These are phyloP conservation scores for Lasioglossum albipes DNA, from an alignment of 1,140 invertebrate genomes.

Conservation along the genomic window DNA sequence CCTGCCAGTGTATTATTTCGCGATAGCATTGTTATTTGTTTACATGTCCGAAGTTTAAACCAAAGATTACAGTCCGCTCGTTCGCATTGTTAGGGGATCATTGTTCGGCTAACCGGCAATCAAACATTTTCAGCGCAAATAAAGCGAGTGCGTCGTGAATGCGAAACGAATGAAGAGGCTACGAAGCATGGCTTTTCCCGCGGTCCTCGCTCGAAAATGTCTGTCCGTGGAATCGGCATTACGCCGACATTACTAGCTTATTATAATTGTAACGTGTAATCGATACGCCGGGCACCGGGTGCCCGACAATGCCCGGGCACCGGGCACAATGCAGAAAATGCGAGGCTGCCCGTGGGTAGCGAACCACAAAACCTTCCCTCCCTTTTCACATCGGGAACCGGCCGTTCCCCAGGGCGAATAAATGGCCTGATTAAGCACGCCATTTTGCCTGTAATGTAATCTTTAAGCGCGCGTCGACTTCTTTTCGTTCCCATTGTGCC, in stretches of 20 bases:
- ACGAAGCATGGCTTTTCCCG: neutral
- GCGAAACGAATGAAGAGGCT: too few relatives aligned
- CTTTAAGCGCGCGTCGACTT: constrained; percentile 56
- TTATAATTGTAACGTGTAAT: constrained; percentile 67
- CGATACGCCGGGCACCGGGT: constrained; percentile 34
- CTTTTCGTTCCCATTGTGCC: constrained; percentile 53
- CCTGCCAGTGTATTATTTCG: too few relatives aligned
- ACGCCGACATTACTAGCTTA: constrained; percentile 62
- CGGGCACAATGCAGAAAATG: constrained; percentile 52
- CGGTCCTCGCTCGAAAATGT: neutral
- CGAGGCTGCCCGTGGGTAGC: constrained; percentile 8
- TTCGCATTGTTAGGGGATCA: too few relatives aligned
- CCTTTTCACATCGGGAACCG: constrained; percentile 35
- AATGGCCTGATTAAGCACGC: constrained; percentile 71
- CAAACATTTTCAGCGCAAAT: too few relatives aligned
- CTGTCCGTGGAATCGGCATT: constrained; percentile 42
- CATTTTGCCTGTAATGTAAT: constrained; percentile 69
- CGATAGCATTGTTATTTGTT: too few relatives aligned
- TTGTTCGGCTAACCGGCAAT: too few relatives aligned
- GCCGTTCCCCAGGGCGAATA: constrained; percentile 57
- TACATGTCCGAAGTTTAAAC: too few relatives aligned
- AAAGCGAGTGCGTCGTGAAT: too few relatives aligned
- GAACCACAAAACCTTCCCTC: constrained; percentile 51
- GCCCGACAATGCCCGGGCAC: constrained; percentile 21
- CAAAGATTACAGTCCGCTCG: too few relatives aligned